These are phyloP conservation scores for Platichthys flesus DNA, from an alignment of 2,113 vertebrate species.

Conservation along the genomic window DNA sequence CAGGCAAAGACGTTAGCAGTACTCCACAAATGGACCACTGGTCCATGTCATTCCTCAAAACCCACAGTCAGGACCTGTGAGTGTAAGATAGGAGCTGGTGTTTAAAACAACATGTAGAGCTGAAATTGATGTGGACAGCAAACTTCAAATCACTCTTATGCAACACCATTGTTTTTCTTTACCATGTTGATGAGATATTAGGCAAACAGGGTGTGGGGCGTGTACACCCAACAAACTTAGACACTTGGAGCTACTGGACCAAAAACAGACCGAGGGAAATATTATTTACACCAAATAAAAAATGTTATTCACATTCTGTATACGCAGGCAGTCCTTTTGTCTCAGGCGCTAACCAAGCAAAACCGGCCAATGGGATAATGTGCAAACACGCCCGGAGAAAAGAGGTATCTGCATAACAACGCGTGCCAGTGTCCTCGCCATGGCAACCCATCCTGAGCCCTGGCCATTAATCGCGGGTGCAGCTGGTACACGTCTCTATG, in stretches of 20 bases:
- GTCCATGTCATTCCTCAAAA: neutral
- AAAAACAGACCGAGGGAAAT: neutral
- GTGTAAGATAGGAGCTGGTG: neutral
- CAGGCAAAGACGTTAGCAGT: neutral
- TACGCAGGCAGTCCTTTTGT: neutral
- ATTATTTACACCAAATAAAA: neutral
- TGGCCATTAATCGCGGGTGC: conserved; percentile 54
- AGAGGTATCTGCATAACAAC: conserved; percentile 48
- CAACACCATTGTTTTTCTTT: neutral
- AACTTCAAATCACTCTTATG: neutral
- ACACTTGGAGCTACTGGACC: too few relatives aligned
- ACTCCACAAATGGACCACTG: neutral
- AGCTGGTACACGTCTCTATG: conserved; percentile 63
- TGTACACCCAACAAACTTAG: neutral
- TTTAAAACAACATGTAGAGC: neutral
- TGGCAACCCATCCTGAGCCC: conserved; percentile 64
- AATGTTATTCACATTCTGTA: neutral
- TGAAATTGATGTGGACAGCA: neutral
- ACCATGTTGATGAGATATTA: neutral
- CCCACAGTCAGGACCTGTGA: neutral
- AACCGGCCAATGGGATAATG: conserved; percentile 33
- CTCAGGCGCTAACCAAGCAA: conserved; percentile 20
- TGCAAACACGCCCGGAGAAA: conserved; percentile 57
- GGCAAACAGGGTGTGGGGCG: neutral
- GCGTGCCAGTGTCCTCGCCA: conserved; percentile 55